A percentile compares a stretch with the other conserved stretches of the same genome.
These are phyloP conservation scores for Hypotaenidia okinawae DNA, from an alignment of 2,797 vertebrate genomes.

Conservation along the genomic window DNA sequence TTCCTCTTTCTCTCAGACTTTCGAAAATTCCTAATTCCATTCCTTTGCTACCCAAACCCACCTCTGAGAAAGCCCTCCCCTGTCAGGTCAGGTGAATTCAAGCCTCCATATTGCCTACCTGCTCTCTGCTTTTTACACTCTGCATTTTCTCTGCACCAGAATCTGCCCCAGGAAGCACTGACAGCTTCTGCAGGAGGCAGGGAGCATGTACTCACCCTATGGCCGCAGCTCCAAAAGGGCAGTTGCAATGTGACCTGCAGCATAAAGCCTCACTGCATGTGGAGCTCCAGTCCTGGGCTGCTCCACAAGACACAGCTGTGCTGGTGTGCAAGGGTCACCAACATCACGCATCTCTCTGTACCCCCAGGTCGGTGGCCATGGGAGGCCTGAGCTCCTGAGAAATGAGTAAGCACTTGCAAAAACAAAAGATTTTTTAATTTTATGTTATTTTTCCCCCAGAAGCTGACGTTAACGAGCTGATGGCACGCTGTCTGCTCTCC, in stretches of 20 bases:
- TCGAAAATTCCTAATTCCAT: neutral
- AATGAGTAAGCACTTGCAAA: neutral
- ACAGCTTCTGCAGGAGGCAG: neutral
- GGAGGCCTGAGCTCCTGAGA: neutral
- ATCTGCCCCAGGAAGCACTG: neutral
- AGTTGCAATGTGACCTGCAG: rapidly evolving
- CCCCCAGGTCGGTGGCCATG: neutral
- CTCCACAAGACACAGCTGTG: neutral
- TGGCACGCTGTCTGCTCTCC: neutral
- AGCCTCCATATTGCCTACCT: rapidly evolving
- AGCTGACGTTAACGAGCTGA: neutral
- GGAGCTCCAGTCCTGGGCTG: neutral
- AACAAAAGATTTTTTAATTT: neutral
- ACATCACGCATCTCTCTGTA: rapidly evolving
- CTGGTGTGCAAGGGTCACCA: neutral
- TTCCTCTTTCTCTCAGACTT: neutral
- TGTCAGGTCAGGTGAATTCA: neutral
- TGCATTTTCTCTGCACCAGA: neutral
- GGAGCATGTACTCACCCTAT: rapidly evolving
- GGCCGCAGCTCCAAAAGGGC: rapidly evolving
- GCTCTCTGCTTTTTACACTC: neutral
- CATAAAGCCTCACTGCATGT: rapidly evolving
- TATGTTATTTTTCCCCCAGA: neutral
- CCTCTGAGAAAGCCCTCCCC: neutral
- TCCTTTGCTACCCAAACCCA: neutral